phyloP scores from a whole-genome alignment of 30 jellyfish, hydroid and myxozoan genomes.

The Nemopilema nomurai region DNA sequence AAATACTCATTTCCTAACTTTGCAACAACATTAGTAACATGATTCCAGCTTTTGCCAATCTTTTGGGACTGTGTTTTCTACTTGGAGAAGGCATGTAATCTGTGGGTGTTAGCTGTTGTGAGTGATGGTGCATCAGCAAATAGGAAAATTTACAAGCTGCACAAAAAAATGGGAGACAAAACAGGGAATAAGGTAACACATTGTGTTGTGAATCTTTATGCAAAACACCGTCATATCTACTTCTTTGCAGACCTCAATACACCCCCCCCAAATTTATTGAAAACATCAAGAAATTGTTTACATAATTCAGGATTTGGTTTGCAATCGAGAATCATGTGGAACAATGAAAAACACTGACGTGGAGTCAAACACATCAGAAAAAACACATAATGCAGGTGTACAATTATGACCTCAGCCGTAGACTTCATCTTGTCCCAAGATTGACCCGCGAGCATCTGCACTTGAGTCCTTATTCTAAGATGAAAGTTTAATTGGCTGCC shows the following conservation, averaged over 20 bases:
- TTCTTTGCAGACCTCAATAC: conserved; percentile 70
- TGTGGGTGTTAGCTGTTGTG: conserved; percentile 61
- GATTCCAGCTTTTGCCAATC: conserved; percentile 58
- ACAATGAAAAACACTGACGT: conserved; percentile 43
- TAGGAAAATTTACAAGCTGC: conserved; percentile 50
- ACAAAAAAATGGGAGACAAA: conserved; percentile 38
- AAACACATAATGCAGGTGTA: conserved; percentile 22
- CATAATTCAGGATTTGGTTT: conserved; percentile 51
- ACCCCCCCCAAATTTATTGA: conserved; percentile 50
- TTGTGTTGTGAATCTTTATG: conserved; percentile 52
- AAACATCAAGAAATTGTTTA: conserved; percentile 59
- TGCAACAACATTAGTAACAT: conserved; percentile 60
- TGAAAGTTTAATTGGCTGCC: too few species aligned
- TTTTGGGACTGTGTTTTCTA: conserved; percentile 49
- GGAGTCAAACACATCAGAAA: too few species aligned
- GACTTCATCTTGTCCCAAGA: conserved; percentile 47
- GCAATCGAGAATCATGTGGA: conserved; percentile 58
- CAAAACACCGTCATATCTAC: conserved; percentile 40
- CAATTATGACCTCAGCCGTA: conserved; percentile 33
- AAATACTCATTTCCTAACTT: conserved; percentile 57
- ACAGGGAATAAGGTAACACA: conserved; percentile 40
- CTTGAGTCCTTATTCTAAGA: too few species aligned
- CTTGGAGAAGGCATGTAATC: conserved; percentile 66
- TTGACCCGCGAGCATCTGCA: conserved; percentile 59
- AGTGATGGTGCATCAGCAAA: conserved; percentile 75